A percentile compares a stretch with the other conserved stretches of the same genome.
These are phyloP conservation scores for Drosophila heteroneura DNA, from an alignment of 2,888 invertebrate species.

Conservation along the genomic window DNA sequence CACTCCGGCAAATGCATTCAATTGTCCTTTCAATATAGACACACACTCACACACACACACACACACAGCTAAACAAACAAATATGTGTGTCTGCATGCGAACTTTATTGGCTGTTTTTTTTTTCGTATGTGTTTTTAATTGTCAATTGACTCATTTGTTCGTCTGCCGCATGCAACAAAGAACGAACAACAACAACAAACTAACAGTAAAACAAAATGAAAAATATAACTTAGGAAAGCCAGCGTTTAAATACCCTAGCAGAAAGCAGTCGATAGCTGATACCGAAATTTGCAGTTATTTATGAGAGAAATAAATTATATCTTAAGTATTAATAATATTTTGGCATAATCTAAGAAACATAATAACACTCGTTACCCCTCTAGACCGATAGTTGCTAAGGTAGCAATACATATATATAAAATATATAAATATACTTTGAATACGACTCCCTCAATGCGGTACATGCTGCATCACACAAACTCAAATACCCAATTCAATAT, in stretches of 20 bases:
- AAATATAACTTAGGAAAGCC: not conserved
- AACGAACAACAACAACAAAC: conserved; percentile 20
- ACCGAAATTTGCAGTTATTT: not conserved
- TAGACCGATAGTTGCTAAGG: not conserved
- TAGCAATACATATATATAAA: not conserved
- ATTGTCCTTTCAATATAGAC: conserved; percentile 37
- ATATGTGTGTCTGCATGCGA: conserved; percentile 17
- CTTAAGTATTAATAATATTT: not conserved
- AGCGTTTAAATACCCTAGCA: not conserved
- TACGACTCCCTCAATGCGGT: not conserved
- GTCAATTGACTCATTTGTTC: conserved; percentile 50
- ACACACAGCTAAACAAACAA: not conserved
- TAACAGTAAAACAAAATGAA: conserved; percentile 14
- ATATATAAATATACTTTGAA: not conserved
- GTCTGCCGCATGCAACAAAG: conserved; percentile 62
- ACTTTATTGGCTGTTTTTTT: not conserved
- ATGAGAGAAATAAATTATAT: not conserved
- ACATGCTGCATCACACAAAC: too few relatives aligned
- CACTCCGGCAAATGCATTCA: conserved; percentile 36
- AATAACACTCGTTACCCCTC: not conserved
- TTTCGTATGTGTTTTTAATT: conserved; percentile 62
- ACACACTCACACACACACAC: not conserved
- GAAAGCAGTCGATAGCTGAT: not conserved
- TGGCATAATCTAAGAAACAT: not conserved
- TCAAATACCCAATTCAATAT: conserved; percentile 12